Percentiles rank a stretch among this genome's conserved stretches.
Conservation (phyloP, 2,888 invertebrate species). For the Horisme vitalbata region DNA sequence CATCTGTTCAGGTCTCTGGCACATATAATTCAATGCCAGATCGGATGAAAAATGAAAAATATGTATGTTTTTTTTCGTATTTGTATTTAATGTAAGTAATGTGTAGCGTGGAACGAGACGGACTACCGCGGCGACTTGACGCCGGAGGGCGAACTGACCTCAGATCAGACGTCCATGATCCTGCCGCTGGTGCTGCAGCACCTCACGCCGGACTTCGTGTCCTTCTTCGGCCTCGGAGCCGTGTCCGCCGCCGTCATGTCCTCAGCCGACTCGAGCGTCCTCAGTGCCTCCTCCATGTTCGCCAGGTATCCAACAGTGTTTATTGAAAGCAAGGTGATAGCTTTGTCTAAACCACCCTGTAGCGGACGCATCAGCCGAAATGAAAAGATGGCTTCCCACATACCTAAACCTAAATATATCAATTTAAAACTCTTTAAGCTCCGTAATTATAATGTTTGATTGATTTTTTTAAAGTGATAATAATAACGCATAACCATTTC, state of each 20-base stretch:
- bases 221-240: constrained; percentile 98
- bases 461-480: no score
- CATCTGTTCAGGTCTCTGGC: no score
- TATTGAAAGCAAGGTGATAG: background rate
- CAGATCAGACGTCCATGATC: constrained; percentile 95
- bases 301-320: constrained; percentile 80
- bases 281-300: constrained; percentile 99
- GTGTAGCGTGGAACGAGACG: constrained; percentile 97
- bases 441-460: no score
- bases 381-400: no score
- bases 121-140: constrained; percentile 86
- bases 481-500: no score
- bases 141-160: constrained; percentile 86
- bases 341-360: no score
- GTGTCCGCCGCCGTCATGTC: constrained; percentile 99
- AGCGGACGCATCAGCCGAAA: no score
- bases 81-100: background rate
- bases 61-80: no score
- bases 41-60: no score
- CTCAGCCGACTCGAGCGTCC: constrained; percentile 98
- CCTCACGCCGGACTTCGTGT: constrained; percentile 96
- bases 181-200: constrained; percentile 98
- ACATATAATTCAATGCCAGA: no score
- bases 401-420: no score
- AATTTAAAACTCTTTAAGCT: no score